Base-by-base conservation (phyloP, 2,113 vertebrate genomes). In the Poeciliopsis retropinna region DNA sequence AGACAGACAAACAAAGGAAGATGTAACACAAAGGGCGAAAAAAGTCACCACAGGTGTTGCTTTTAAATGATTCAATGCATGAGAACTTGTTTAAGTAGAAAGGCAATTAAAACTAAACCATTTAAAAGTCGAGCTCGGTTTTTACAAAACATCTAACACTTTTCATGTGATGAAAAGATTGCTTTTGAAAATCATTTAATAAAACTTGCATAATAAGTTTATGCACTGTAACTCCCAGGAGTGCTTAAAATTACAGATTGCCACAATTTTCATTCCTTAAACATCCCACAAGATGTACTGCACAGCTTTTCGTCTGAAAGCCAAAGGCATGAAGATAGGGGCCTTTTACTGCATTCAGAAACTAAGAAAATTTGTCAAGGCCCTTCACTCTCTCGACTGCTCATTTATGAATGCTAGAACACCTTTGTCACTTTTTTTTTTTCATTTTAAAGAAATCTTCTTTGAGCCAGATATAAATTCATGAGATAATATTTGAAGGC, bases 1-100 rank as follows among this genome's bases (percentile, higher is more conserved):
- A 89, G 57, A 91, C n/a, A 67, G 41, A 85, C 57, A 80, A 28
- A 80, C 60, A 87, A 80, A 89, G 15, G 83, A 76, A 60, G 79
- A 86, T 60, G 47, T 54, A 74, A 84, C 72, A 85, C 25, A 65
- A 34, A 57, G 77, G n/a, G 71, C 13, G 68, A 22, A 57, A 67
- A 86, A 67, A 1, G 10, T 77, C 66, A 83, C 70, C 61, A 68
- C 74, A 76, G 75, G 81, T 76, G 61, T 64, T 78, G 71, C 72
- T 39, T 25, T 77, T 47, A 78, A 78, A 71, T 73, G 41, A 80
- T n/a, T 85, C 63, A 22, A 73, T 63, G 54, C 85, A 72, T 84
- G 61, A 66, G 34, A 41, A 39, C 12, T 5, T 22, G 19, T 31
- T 80, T 67, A 11, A 86, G 77, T 72, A 70, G 70, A 88, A 65